These are phyloP conservation scores for Grus americana DNA, from an alignment of 2,113 vertebrate species.

Conservation along the genomic window DNA sequence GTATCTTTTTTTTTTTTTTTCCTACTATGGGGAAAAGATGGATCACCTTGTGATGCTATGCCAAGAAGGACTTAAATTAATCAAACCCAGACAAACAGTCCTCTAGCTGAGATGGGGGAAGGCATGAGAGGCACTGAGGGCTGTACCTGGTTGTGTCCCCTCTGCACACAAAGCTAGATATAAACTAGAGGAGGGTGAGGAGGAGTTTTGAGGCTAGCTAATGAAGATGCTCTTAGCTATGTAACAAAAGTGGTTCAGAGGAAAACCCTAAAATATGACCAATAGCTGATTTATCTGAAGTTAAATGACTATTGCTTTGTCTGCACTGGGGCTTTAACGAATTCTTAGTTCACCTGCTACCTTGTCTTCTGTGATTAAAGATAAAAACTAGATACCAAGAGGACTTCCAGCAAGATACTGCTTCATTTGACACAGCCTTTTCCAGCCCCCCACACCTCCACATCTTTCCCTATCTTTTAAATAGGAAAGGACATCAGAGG, in stretches of 20 bases:
- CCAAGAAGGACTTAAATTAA: background rate
- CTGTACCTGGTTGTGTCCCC: background rate
- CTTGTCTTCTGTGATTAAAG: conserved; percentile 13
- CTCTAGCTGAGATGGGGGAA: background rate
- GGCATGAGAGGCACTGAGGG: background rate
- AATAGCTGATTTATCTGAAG: background rate
- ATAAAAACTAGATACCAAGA: background rate
- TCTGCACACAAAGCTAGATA: background rate
- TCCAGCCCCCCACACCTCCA: background rate
- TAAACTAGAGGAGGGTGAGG: background rate
- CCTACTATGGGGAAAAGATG: background rate
- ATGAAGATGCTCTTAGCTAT: background rate
- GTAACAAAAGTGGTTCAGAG: background rate
- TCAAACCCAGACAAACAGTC: background rate
- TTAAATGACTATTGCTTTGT: background rate
- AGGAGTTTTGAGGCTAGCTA: background rate
- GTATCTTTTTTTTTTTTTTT: background rate
- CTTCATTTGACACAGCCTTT: background rate
- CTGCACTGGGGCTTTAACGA: background rate
- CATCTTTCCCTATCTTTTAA: background rate
- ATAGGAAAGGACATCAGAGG: background rate
- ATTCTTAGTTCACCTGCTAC: background rate
- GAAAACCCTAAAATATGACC: background rate
- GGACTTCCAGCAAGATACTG: background rate
- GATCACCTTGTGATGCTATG: background rate